Percentiles rank a stretch among this genome's conserved stretches.
Evolutionary conservation across 2,113 vertebrate genomes (phyloP).

Genomic region (Cyprinus carpio): DNA sequence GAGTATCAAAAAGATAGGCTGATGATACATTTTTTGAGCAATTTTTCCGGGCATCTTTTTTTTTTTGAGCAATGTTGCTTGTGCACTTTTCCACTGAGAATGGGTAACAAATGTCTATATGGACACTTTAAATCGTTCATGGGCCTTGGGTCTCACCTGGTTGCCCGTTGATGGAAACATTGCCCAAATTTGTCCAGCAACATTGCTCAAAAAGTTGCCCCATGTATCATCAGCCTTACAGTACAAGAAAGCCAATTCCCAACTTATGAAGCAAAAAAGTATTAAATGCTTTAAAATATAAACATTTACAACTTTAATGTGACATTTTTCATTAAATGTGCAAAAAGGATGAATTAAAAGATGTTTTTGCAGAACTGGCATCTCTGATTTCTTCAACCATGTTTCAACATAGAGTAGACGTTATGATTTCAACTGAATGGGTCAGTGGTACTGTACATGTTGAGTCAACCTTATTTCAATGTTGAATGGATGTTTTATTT

Average conservation of each 20-base stretch:
- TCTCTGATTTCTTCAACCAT: neutral
- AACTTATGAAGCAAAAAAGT: neutral
- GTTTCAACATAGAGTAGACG: neutral
- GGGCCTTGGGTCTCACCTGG: too few species aligned
- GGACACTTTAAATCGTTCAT: too few species aligned
- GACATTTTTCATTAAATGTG: neutral
- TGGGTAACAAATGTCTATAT: too few species aligned
- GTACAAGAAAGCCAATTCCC: neutral
- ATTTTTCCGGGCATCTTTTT: too few species aligned
- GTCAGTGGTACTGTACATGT: neutral
- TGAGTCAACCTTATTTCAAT: neutral
- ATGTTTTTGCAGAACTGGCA: neutral
- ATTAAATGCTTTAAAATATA: neutral
- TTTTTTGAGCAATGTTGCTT: too few species aligned
- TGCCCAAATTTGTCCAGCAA: too few species aligned
- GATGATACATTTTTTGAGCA: too few species aligned
- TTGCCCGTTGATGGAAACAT: too few species aligned
- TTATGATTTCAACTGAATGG: neutral
- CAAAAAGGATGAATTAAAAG: neutral
- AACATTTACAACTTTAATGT: neutral
- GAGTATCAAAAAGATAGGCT: too few species aligned
- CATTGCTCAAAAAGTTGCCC: too few species aligned
- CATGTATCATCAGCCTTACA: neutral
- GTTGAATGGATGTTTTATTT: neutral
- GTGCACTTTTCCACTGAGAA: too few species aligned